Evolutionary conservation across 2,797 vertebrate species (phyloP), one percentile per base, ranked within the genome.

Genomic region (Galagoides demidoff): DNA sequence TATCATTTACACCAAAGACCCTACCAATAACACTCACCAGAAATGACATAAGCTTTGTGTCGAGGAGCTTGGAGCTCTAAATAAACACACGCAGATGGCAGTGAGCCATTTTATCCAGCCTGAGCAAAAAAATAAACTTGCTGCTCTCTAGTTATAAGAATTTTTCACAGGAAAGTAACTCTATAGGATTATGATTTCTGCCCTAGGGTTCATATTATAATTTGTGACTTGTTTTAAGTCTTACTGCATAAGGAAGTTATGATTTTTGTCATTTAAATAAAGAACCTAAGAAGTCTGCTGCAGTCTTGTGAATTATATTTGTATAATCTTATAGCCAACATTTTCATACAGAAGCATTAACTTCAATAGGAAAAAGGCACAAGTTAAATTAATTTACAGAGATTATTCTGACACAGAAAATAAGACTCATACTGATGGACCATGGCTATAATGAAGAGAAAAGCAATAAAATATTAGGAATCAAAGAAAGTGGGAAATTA

Each of bases 141-240:
- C 34, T 74, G 57, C 37, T 92, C 81, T 59, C 34, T 6, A 79
- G 70, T 83, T 79, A 2, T 52, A 86, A 97, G 66, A 92, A 77
- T 9, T 73, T 84, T 88, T 92, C 89, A 78, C 4, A 87, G 73
- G 37, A 57, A 89, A 95, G 39, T 49, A 97, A 95, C 73, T 84
- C 70, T 23, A 83, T 84, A 89, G 4, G 70, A 78, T 92, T 90
- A 74, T 71, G n/a, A 93, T 93, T 96, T 97, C 68, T 89, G 55
- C 59, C 43, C 88, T 82, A 52, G 20, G 63, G 57, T 86, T 92
- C 52, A 84, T 64, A 86, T 92, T 45, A 81, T 64, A 86, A 63
- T 77, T 37, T 73, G 39, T 93, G 49, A 85, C 43, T 90, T 92
- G 29, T 74, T 82, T 94, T 84, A 91, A 90, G 55, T 87, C 25